phyloP scores from a whole-genome alignment of 1,140 invertebrate species.

The Forficula auricularia region DNA sequence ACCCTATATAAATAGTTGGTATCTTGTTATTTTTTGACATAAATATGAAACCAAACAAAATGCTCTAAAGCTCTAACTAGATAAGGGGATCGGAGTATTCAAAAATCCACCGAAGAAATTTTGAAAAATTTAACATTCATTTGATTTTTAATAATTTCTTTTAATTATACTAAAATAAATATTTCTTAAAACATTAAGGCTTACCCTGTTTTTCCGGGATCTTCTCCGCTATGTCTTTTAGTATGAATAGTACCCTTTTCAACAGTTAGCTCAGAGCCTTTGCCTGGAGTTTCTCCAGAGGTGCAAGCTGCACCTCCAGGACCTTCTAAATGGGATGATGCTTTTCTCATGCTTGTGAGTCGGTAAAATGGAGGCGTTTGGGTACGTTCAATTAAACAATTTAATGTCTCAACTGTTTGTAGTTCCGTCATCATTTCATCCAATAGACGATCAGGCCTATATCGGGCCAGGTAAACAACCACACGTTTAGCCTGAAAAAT shows the following conservation, averaged over 20 bases:
- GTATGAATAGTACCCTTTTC: slow-evolving; percentile 92
- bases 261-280: slow-evolving; percentile 34
- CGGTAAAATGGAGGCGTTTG: slow-evolving; percentile 96
- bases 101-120: too few species aligned
- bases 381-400: slow-evolving; percentile 84
- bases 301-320: slow-evolving; percentile 24
- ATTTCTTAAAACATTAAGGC: too few species aligned
- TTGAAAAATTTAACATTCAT: too few species aligned
- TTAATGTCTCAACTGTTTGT: slow-evolving; percentile 87
- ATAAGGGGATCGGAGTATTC: too few species aligned
- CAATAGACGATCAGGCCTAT: slow-evolving; percentile 74
- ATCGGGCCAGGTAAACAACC: slow-evolving; percentile 75
- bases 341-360: slow-evolving; percentile 74
- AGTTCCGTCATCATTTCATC: slow-evolving; percentile 95
- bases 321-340: slow-evolving; percentile 66
- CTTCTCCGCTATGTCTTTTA: slow-evolving; percentile 85
- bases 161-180: too few species aligned
- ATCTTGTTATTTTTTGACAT: too few species aligned
- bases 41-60: too few species aligned
- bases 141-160: too few species aligned
- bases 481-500: slow-evolving; percentile 80
- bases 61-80: too few species aligned
- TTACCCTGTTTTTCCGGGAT: slow-evolving; percentile 42
- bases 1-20: too few species aligned
- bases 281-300: slow-evolving; percentile 12